Percentiles rank a stretch among this genome's conserved stretches.
These are phyloP conservation scores for Cerastis leucographa DNA, from an alignment of 2,888 invertebrate species.

Conservation along the genomic window DNA sequence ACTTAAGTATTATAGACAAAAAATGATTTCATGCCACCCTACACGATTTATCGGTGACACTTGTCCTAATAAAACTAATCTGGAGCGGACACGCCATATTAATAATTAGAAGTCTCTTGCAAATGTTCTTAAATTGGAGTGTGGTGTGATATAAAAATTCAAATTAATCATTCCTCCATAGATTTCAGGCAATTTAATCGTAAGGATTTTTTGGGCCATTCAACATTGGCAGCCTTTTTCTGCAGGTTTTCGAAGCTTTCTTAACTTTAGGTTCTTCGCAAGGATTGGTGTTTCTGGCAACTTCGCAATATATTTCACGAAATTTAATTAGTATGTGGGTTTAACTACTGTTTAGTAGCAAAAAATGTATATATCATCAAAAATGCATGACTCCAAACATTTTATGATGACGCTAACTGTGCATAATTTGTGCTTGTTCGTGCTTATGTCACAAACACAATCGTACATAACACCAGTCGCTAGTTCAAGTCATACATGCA, in stretches of 20 bases:
- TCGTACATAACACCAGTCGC: conserved; percentile 50
- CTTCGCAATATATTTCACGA: neutral
- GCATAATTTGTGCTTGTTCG: conserved; percentile 46
- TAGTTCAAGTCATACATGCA: conserved; percentile 26
- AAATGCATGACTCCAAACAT: conserved; percentile 45
- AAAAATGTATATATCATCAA: conserved; percentile 30
- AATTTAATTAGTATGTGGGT: no score
- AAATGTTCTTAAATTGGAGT: conserved; percentile 35
- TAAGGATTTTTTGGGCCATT: conserved; percentile 24
- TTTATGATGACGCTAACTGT: conserved; percentile 49
- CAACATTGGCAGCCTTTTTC: conserved; percentile 20
- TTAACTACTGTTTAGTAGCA: conserved; percentile 16
- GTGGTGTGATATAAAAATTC: conserved; percentile 22
- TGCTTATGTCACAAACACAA: conserved; percentile 44
- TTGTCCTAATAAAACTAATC: conserved; percentile 52
- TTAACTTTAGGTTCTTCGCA: neutral
- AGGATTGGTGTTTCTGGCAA: neutral
- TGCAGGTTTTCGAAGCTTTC: neutral
- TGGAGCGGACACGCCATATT: conserved; percentile 52
- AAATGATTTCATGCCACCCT: conserved; percentile 62
- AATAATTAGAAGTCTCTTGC: conserved; percentile 40
- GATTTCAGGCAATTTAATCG: conserved; percentile 19
- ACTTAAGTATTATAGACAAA: conserved; percentile 68
- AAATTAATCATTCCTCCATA: conserved; percentile 38
- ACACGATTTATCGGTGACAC: conserved; percentile 64